phyloP scores from a whole-genome alignment of 2,113 vertebrate species.

The Pipa parva region DNA sequence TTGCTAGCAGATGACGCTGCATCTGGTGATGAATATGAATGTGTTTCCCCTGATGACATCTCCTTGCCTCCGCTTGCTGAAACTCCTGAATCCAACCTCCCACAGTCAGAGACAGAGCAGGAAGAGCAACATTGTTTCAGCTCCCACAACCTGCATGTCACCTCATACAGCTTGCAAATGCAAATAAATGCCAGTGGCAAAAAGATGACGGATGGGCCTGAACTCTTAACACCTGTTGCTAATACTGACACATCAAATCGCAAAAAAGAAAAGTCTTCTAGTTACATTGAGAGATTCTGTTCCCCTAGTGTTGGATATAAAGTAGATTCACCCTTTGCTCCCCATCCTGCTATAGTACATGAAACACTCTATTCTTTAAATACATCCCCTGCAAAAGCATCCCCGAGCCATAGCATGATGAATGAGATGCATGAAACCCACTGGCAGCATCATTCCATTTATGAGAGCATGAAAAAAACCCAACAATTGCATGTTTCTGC shows the following conservation, averaged over 20 bases:
- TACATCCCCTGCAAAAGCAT: constrained; percentile 54
- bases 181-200: constrained; percentile 50
- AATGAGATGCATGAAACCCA: constrained; percentile 54
- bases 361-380: constrained; percentile 53
- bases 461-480: constrained; percentile 55
- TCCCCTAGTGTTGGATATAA: constrained; percentile 52
- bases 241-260: constrained; percentile 49
- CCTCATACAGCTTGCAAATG: constrained; percentile 56
- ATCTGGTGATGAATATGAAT: constrained; percentile 82
- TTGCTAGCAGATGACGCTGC: constrained; percentile 63
- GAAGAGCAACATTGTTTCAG: constrained; percentile 67
- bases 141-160: constrained; percentile 58
- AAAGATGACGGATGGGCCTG: constrained; percentile 43
- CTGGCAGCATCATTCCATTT: constrained; percentile 55
- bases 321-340: constrained; percentile 59
- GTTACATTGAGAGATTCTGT: constrained; percentile 52
- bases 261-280: constrained; percentile 52
- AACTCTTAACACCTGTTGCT: constrained; percentile 54
- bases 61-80: constrained; percentile 84
- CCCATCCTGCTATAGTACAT: constrained; percentile 53
- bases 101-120: constrained; percentile 72
- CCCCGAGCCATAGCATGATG: constrained; percentile 50
- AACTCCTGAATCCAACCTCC: constrained; percentile 75
- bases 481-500: constrained; percentile 74
- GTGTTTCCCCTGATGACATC: constrained; percentile 83